Base-by-base conservation (phyloP, 2,888 invertebrate species). In the Catocala fraxini region DNA sequence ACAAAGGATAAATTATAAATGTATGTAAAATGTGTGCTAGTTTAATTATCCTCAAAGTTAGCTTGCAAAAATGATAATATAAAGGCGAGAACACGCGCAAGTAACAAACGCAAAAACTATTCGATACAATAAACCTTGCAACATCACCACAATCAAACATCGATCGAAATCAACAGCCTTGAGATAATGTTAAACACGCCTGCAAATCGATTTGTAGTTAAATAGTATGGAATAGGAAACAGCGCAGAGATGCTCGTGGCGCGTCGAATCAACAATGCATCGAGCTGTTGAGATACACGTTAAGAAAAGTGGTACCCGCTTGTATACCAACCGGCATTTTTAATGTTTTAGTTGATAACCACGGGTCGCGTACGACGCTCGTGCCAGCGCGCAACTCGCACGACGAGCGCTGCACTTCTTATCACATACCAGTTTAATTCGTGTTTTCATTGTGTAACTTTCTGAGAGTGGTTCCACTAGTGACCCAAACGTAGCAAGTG, bases 261-360 rank as follows among this genome's bases (percentile, higher is more conserved):
- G 74, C 77, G 77, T 77, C 79, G 75, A 83, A 82, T 82, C 78
- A 81, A 85, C 83, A 87, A 85, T 85, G 74, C 81, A 77, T 59
- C 70, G 70, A 65, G 68, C 71, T 77, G 77, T 75, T 70, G 75
- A 77, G 77, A 72, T 68, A 82, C 80, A 80, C 74, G 72, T 70
- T 73, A 70, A 83, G 87, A 86, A 82, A 77, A 86, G 73, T 80
- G 76, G 76, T 76, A 80, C 72, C 73, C 64, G 77, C 68, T 81
- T 77, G 79, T 81, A 80, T 82, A 84, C 79, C 70, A 81, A 83
- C 86, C 88, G 86, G 87, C 86, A 84, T 86, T 89, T 88, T 87
- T 88, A 88, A 86, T 89, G 87, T 88, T 85, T 92, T 91, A 92
- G 93, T 93, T 92, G 92, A 92, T 92, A 92, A 90, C 82, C 85